A percentile compares a stretch with the other conserved stretches of the same genome.
These are phyloP conservation scores for Chaetodon trifasciatus DNA, from an alignment of 2,797 vertebrate genomes.

Conservation along the genomic window DNA sequence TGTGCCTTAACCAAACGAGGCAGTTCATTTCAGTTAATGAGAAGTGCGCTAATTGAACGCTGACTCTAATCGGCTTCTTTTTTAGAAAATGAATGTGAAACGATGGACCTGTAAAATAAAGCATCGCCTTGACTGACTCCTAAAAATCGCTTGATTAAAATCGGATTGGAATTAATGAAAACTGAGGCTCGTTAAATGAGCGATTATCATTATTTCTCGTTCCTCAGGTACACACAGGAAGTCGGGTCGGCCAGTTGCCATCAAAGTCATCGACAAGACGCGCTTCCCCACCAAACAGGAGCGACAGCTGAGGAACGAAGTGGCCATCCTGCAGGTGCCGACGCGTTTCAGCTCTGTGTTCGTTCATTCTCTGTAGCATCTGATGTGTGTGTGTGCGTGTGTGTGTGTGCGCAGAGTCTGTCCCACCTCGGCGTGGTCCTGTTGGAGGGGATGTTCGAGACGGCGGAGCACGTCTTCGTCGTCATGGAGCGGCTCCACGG, in stretches of 20 bases:
- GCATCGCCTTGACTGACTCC: no score
- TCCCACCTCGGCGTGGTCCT: slow-evolving; percentile 83
- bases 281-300: slow-evolving; percentile 83
- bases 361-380: rapidly evolving
- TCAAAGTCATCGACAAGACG: slow-evolving; percentile 87
- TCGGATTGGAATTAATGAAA: no score
- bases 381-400: background rate
- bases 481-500: slow-evolving; percentile 89
- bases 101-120: no score
- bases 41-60: no score
- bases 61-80: no score
- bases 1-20: no score
- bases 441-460: slow-evolving; percentile 85
- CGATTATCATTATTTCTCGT: background rate
- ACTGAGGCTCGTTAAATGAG: background rate
- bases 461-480: slow-evolving; percentile 78
- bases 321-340: slow-evolving; percentile 81
- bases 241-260: slow-evolving; percentile 74
- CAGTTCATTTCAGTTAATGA: no score
- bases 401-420: slow-evolving; percentile 74
- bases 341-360: rapidly evolving
- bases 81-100: no score
- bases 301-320: slow-evolving; percentile 85
- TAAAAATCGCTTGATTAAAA: background rate
- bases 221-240: slow-evolving; percentile 83